These are phyloP conservation scores for Halichoerus grypus DNA, from an alignment of 2,113 vertebrate genomes.

Conservation along the genomic window DNA sequence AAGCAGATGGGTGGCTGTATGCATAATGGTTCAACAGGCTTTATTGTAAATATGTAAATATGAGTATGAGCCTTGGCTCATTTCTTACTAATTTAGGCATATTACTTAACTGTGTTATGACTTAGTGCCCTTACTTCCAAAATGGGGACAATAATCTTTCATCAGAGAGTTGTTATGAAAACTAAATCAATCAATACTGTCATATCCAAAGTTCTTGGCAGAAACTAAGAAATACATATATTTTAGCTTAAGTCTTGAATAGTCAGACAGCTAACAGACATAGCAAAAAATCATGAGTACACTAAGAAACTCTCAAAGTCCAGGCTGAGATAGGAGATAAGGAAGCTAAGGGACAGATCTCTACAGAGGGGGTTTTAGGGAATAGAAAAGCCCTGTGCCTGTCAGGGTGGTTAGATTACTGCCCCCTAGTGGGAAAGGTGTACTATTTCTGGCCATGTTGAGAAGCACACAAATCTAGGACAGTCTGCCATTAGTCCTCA, in stretches of 20 bases:
- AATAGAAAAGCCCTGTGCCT: not conserved
- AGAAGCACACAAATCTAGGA: not conserved
- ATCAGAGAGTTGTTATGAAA: not conserved
- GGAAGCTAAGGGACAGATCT: not conserved
- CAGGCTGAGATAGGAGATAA: not conserved
- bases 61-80: not conserved
- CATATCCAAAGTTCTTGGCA: not conserved
- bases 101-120: not conserved
- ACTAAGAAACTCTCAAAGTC: not conserved
- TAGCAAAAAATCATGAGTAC: not conserved
- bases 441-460: too few relatives aligned
- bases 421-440: not conserved
- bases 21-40: not conserved
- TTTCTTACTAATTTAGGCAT: not conserved
- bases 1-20: not conserved
- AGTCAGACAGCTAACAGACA: not conserved
- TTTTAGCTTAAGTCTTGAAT: not conserved
- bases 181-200: not conserved
- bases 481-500: not conserved
- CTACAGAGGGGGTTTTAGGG: not conserved
- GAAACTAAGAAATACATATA: not conserved
- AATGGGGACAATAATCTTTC: not conserved
- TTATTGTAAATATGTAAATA: not conserved
- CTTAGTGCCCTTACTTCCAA: not conserved
- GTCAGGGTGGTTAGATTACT: not conserved